Base-by-base conservation (phyloP, 1,140 invertebrate genomes). In the Drosophila lacteicornis region DNA sequence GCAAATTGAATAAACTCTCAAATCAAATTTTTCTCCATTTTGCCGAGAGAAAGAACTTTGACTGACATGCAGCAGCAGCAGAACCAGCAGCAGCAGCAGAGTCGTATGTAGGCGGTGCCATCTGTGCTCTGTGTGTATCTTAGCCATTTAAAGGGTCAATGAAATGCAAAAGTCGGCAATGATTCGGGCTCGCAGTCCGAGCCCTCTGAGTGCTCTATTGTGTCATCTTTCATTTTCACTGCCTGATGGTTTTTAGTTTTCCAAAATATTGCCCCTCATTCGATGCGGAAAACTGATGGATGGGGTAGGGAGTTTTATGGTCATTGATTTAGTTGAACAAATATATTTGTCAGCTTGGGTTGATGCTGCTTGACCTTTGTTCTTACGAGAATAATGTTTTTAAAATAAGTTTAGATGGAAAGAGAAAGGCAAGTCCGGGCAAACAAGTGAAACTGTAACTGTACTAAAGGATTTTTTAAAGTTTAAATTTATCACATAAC, bases 21-120 rank as follows among this genome's bases (percentile, higher is more conserved):
- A 88, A 90, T 88, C 84, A 90, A 88, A 88, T 90, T 88, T 85
- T 88, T 88, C 84, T 81, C 85, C 83, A 80, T 84, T 80, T 77
- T 84, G 76, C 69, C 67, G 68, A 58, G 67, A 58, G 40, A 46
- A 70, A 71, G 69, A 59, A 73, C 69, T 59, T 71, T 56, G 79
- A 81, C 82, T 78, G 74, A 75, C 79, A 66, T 78, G 82, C 62
- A 62, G 63, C 45, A 51, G 33, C 25, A 49, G 13, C 47, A 25
- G 19, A 25, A 25, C 22, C 45, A 30, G 1, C 30, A 53, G n/a
- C 1, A 13, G 11, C n/a, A 36, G 0, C 49, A 53, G 33, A 38
- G 19, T 40, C 53, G 40, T 40, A 40, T 66, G 51, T 47, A 40
- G 42, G 58, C 51, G 51, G 50, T 70, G 57, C 47, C 65, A 71